Base-by-base conservation (phyloP, 2,113 vertebrate genomes). In the Etheostoma cragini region DNA sequence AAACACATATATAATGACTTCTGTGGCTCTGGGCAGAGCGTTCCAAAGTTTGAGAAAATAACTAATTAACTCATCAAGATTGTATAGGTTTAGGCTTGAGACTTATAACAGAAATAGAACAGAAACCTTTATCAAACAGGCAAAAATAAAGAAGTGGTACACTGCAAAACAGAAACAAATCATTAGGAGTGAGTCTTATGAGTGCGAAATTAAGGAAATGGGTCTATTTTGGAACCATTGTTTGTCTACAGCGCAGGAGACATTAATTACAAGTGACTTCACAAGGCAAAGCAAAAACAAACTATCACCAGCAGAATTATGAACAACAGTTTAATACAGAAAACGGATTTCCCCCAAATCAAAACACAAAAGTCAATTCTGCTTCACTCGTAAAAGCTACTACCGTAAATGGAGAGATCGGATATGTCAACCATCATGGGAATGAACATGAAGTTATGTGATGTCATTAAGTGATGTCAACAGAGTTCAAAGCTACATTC, bases 251-350 rank as follows among this genome's bases (percentile, higher is more conserved):
- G 49, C 6, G 1, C 8, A 38, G 30, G 35, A 4, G 8, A 5
- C 22, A 53, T 42, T 46, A 5, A 13, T 49, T 19, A 19, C 1
- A 53, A 21, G 26, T 22, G 17, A 75, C 46, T 60, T 22, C 6
- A 60, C 24, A 19, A 49, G 3, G 13, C 56, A 33, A 54, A 70
- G 26, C 0, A 60, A 63, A 50, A 16, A 58, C 79, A 42, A 42
- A 38, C 0, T 30, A 42, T 30, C 63, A 81, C 60, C 0, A 46
- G 30, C 30, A 72, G 57, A 15, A 80, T 78, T 89, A 75, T 64
- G 21, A 87, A 90, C 83, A 92, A 83, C 68, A 80, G 68, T 89
- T 92, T 91, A 91, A 87, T 93, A 88, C 82, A 90, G 71, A 84
- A 82, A 60, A 81, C 33, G 7, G 26, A 83, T 64, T 78, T 52